Conservation (phyloP, 2,113 vertebrate genomes). For the Phylloscopus trochilus region DNA sequence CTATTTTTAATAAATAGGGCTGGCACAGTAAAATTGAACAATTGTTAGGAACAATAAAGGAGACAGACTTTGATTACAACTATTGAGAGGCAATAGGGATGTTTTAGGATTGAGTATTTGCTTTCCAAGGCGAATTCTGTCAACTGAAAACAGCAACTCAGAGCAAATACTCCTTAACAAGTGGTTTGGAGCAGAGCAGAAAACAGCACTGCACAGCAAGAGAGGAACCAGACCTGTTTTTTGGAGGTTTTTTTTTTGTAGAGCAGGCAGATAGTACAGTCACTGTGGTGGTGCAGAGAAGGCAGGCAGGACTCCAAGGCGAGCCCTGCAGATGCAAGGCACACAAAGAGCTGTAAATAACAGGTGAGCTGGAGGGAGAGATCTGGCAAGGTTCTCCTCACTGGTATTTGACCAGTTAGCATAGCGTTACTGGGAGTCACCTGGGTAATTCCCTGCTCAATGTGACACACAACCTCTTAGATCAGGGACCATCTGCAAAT, state of each 20-base stretch:
- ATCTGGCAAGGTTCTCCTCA: neutral
- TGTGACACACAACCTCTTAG: slow-evolving; percentile 29
- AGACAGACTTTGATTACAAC: slow-evolving; percentile 27
- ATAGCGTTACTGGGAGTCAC: slow-evolving; percentile 44
- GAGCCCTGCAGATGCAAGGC: neutral
- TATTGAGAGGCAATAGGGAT: neutral
- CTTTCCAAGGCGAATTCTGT: neutral
- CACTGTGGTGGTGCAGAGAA: neutral
- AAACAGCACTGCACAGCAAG: neutral
- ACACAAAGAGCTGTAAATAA: slow-evolving; percentile 49
- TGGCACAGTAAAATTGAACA: slow-evolving; percentile 13
- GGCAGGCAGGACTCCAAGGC: slow-evolving; percentile 1
- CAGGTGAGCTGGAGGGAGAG: neutral
- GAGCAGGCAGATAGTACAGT: neutral
- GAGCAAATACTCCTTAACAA: slow-evolving; percentile 23
- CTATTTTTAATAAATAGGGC: slow-evolving; percentile 48
- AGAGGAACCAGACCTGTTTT: neutral
- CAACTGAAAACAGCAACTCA: neutral
- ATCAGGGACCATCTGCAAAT: slow-evolving; percentile 52
- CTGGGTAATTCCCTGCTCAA: slow-evolving; percentile 48
- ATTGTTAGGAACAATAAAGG: slow-evolving; percentile 9
- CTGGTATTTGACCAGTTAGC: slow-evolving; percentile 2
- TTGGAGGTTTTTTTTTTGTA: neutral
- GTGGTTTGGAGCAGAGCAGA: neutral
- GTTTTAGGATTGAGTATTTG: neutral